Evolutionary conservation across 64 coral and sea anemone genomes (phyloP), one percentile per base, ranked within the genome.

Genomic region (Platygyra sinensis): DNA sequence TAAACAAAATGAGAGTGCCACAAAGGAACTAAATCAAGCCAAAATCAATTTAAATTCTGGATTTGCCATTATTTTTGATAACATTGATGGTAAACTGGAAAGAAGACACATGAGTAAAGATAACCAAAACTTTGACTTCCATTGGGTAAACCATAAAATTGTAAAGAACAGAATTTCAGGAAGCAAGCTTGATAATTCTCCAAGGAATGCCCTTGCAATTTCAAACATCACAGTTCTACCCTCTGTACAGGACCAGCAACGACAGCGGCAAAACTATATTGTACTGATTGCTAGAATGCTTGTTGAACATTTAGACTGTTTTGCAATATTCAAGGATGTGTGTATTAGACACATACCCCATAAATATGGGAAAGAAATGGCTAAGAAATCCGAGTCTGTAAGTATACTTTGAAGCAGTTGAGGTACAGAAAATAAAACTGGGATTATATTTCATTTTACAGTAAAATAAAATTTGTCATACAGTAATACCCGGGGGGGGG

Each of bases 141-240:
- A 90, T 67, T 89, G 88, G 88, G 88, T 89, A 4, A 91, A 85
- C 72, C 89, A 91, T 57, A 91, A 83, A n/a, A 18, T 73, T 49
- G 69, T 83, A 14, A 72, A 19, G 64, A 82, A 91, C 32, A 72
- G 80, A 39, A 63, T 85, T 62, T 73, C 89, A 62, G 49, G 89
- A 51, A 83, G 60, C 51, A 32, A 91, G 10, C 79, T 82, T 55
- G 60, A 89, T 20, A 64, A 57, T 31, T 75, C 73, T 6, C 54
- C 76, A 89, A 38, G 29, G 30, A 46, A 89, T 32, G 27, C 78
- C 20, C 22, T 78, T 77, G 87, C 62, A 20, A 30, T 89, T 11
- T 51, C 59, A 42, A 81, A 73, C 28, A 90, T 67, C 5, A 30
- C 36, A 59, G 69, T 90, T 25, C 63, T 90, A 25, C 88, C 77